Conservation (phyloP, 2,113 vertebrate species). For the Coryphaenoides rupestris region DNA sequence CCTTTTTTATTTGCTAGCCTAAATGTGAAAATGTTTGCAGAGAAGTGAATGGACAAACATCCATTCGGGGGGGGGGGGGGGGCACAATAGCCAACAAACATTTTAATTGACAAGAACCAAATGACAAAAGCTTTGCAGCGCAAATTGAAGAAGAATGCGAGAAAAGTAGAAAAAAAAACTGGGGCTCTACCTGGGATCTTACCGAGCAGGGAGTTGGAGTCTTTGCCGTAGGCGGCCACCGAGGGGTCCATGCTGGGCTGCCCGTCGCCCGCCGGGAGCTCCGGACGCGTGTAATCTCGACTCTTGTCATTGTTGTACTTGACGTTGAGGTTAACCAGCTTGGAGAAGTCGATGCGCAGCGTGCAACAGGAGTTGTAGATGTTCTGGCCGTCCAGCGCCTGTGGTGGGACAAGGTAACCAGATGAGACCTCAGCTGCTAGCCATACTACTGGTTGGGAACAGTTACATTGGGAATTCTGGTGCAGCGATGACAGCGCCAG, state of each 20-base stretch:
- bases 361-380: slow-evolving; percentile 99
- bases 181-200: slow-evolving; percentile 76
- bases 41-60: too few species aligned
- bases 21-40: too few species aligned
- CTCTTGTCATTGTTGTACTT: slow-evolving; percentile 99
- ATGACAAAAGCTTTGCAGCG: too few species aligned
- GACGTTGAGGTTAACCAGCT: slow-evolving; percentile 96
- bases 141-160: too few species aligned
- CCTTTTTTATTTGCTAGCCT: too few species aligned
- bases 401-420: slow-evolving; percentile 9
- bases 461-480: neutral
- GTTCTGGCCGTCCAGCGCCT: slow-evolving; percentile 97
- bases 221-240: slow-evolving; percentile 90
- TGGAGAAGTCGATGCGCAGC: slow-evolving; percentile 96
- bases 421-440: neutral
- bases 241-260: slow-evolving; percentile 86
- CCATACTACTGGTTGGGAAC: too few species aligned
- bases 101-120: too few species aligned
- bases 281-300: slow-evolving; percentile 94
- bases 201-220: slow-evolving; percentile 94
- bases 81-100: too few species aligned
- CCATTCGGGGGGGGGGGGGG: too few species aligned
- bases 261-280: slow-evolving; percentile 93
- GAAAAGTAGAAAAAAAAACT: slow-evolving; percentile 32
- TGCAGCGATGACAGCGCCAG: neutral